Evolutionary conservation across 2,113 vertebrate species (phyloP).

Genomic region (Hiodon alosoides): DNA sequence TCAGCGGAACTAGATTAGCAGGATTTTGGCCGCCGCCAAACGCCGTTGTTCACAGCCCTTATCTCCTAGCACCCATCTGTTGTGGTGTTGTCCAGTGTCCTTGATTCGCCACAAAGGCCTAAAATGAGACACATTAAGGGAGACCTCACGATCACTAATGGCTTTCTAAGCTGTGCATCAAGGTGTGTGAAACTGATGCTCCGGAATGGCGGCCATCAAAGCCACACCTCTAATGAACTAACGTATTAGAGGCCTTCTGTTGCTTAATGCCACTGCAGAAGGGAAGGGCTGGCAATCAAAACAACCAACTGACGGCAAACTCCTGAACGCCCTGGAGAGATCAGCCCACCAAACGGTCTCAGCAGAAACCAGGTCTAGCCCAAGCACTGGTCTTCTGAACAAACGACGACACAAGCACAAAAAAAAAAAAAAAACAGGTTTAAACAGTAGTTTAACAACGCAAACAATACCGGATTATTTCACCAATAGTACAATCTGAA

Average conservation of each 20-base stretch:
- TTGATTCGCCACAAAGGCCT: constrained; percentile 97
- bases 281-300: background rate
- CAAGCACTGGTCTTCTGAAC: too few relatives aligned
- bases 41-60: constrained; percentile 96
- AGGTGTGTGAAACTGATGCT: constrained; percentile 99
- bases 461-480: too few relatives aligned
- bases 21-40: constrained; percentile 99
- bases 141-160: constrained; percentile 92
- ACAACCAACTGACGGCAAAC: background rate
- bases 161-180: constrained; percentile 99
- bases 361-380: too few relatives aligned
- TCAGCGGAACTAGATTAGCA: constrained; percentile 98
- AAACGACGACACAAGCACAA: too few relatives aligned
- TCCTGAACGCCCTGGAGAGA: background rate
- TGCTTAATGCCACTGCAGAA: too few relatives aligned
- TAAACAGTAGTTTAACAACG: too few relatives aligned
- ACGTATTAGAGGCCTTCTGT: too few relatives aligned
- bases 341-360: too few relatives aligned
- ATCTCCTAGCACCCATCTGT: constrained; percentile 99
- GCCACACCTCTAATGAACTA: constrained; percentile 80
- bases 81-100: constrained; percentile 98
- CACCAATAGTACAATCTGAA: too few relatives aligned
- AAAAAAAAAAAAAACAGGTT: too few relatives aligned
- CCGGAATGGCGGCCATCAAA: constrained; percentile 90
- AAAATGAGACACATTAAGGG: constrained; percentile 99